Percentiles rank a stretch among this genome's conserved stretches.
Conservation (phyloP, 2,888 invertebrate genomes). For the Nephrotoma guestfalica region DNA sequence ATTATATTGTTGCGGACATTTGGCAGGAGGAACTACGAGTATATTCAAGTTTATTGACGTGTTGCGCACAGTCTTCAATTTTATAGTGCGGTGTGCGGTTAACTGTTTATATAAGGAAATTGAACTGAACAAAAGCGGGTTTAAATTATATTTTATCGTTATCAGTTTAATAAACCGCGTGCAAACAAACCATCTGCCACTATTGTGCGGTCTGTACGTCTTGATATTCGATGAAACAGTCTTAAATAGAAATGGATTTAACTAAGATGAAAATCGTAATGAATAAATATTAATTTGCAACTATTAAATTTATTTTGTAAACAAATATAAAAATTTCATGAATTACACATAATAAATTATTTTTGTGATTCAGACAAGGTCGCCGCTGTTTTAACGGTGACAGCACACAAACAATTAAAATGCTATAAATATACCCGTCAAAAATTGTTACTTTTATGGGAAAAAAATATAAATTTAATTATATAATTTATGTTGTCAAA, state of each 20-base stretch:
- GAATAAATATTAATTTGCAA: neutral
- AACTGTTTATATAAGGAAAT: neutral
- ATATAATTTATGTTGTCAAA: no score
- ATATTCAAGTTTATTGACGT: neutral
- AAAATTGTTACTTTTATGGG: no score
- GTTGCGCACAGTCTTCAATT: neutral
- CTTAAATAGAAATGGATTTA: neutral
- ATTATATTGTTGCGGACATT: neutral
- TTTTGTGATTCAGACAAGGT: neutral
- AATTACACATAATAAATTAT: neutral
- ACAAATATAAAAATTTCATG: neutral
- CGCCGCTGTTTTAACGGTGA: neutral
- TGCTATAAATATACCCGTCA: neutral
- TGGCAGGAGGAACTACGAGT: neutral
- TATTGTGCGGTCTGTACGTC: neutral
- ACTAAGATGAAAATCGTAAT: neutral
- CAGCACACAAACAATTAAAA: neutral
- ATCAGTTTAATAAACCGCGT: no score
- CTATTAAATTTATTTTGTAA: neutral
- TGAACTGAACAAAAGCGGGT: neutral
- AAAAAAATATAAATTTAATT: no score
- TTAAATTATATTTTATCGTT: neutral
- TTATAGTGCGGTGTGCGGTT: neutral
- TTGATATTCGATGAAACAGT: neutral
- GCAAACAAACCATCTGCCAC: neutral